Conservation (phyloP, 2,797 vertebrate species). For the Lemur catta region DNA sequence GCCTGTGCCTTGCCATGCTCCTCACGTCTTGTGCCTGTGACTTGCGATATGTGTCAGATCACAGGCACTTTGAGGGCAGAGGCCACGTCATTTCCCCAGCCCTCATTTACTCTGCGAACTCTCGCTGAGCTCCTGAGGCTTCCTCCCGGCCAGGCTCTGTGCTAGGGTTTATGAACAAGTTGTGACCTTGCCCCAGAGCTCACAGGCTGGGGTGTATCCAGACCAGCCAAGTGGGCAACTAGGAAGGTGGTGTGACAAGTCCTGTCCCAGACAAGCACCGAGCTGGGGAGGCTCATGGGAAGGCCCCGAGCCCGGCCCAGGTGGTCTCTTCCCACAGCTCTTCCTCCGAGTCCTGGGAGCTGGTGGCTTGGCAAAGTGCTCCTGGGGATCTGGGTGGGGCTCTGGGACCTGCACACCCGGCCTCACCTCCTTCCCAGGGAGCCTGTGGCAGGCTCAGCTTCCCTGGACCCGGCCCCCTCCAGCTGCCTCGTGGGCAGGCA, state of each 20-base stretch:
- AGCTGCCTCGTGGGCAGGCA: background rate
- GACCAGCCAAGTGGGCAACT: accelerated
- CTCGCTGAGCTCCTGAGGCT: background rate
- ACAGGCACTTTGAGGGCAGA: background rate
- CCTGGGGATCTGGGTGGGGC: background rate
- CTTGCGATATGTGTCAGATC: background rate
- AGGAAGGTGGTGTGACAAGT: background rate
- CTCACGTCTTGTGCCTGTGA: background rate
- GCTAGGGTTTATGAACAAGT: background rate
- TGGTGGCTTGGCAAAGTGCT: background rate
- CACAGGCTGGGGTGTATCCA: background rate
- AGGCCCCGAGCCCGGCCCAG: background rate
- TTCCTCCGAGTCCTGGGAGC: background rate
- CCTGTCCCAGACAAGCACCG: accelerated
- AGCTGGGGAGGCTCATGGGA: background rate
- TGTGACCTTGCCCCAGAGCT: background rate
- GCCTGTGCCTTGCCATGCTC: background rate
- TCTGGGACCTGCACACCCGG: background rate
- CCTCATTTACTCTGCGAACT: background rate
- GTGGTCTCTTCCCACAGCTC: background rate
- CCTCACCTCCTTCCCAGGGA: background rate
- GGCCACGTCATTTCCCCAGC: background rate
- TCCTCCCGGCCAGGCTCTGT: background rate
- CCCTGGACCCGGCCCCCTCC: accelerated
- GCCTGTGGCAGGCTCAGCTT: background rate